Percentiles rank a stretch among this genome's conserved stretches.
These are phyloP conservation scores for Xenops minutus DNA, from an alignment of 2,797 vertebrate genomes.

Conservation along the genomic window DNA sequence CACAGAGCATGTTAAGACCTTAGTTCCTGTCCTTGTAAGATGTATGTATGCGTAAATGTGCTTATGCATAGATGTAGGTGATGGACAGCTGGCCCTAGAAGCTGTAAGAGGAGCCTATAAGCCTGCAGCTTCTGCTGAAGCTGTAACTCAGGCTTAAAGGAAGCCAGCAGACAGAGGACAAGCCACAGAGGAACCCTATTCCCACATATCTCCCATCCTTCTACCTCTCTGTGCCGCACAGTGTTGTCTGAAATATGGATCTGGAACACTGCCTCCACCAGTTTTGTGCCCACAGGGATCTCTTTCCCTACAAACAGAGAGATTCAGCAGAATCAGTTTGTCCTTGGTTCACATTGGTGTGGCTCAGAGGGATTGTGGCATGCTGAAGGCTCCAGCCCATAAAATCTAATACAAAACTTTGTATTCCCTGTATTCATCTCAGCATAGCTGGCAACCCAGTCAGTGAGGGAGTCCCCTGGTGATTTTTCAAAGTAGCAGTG, in stretches of 20 bases:
- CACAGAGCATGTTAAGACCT: background rate
- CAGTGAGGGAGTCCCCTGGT: slow-evolving; percentile 5
- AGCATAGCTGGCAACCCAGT: background rate
- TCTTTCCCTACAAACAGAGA: background rate
- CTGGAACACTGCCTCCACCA: background rate
- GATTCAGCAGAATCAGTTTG: background rate
- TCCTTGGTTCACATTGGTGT: background rate
- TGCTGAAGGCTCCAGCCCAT: background rate
- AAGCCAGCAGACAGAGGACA: background rate
- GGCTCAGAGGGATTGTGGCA: background rate
- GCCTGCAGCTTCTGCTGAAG: background rate
- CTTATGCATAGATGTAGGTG: background rate
- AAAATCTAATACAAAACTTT: background rate
- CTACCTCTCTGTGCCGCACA: background rate
- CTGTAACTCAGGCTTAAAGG: background rate
- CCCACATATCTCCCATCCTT: background rate
- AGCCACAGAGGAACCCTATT: background rate
- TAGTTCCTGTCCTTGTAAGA: background rate
- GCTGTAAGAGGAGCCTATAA: background rate
- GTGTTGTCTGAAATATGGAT: accelerated
- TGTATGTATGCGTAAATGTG: background rate
- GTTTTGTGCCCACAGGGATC: background rate
- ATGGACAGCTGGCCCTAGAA: background rate
- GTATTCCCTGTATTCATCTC: background rate
- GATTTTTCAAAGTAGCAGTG: slow-evolving; percentile 26